A percentile compares a stretch with the other conserved stretches of the same genome.
phyloP scores from a whole-genome alignment of 2,888 invertebrate genomes.

The Callimorpha dominula region DNA sequence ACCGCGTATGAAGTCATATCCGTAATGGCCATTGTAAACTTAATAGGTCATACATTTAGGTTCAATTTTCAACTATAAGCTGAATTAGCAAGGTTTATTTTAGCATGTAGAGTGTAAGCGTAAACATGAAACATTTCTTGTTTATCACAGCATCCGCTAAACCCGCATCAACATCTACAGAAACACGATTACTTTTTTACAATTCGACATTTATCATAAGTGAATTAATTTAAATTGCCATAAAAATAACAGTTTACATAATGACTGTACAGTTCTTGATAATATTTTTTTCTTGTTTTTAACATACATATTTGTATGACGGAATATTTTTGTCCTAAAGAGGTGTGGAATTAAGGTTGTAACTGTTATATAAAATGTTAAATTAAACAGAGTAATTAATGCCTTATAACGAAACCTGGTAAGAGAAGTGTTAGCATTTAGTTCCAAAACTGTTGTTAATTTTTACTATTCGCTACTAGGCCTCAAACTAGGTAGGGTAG shows the following conservation, averaged over 20 bases:
- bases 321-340: constrained; percentile 67
- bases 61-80: constrained; percentile 40
- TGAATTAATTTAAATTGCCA: constrained; percentile 84
- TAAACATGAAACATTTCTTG: constrained; percentile 64
- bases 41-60: constrained; percentile 41
- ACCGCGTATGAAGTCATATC: constrained; percentile 72
- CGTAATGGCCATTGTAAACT: constrained; percentile 68
- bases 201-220: constrained; percentile 75
- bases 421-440: neutral
- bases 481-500: too few species aligned
- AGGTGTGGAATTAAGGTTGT: constrained; percentile 33
- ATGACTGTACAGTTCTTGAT: constrained; percentile 68
- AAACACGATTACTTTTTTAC: constrained; percentile 76
- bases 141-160: constrained; percentile 70
- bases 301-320: constrained; percentile 57
- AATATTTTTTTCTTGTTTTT: constrained; percentile 51
- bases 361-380: constrained; percentile 48
- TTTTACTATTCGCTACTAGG: neutral
- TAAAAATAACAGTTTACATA: constrained; percentile 80
- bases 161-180: constrained; percentile 74
- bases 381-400: constrained; percentile 48
- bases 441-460: neutral
- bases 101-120: constrained; percentile 19
- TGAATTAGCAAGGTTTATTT: constrained; percentile 26
- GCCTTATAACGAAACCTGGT: neutral